Base-by-base conservation (phyloP, 2,888 invertebrate species). In the Diabrotica balteata region DNA sequence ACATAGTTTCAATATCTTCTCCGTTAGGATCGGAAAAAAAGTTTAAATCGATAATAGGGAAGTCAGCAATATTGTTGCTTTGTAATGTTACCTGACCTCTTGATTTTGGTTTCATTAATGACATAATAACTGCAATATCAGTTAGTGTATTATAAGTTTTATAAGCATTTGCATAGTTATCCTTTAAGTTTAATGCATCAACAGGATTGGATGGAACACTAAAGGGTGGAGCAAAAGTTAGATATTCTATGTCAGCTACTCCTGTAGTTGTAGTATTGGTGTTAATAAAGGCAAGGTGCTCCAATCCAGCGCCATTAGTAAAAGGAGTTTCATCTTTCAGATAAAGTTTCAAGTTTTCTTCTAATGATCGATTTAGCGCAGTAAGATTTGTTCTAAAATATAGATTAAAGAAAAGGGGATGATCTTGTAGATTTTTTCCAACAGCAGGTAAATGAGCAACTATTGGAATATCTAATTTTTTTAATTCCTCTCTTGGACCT, bases 351-450 rank as follows among this genome's bases (percentile, higher is more conserved):
- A 68, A 51, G 32, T 65, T 59, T 22, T 68, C 59, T 5, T 44
- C 46, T 10, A 68, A 46, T 1, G 53, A 62, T 5, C 9, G 8
- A 42, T 58, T 42, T 0, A 53, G 11, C 8, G 62, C 58, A 8
- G 60, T 42, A 17, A 58, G 11, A 50, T 66, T 66, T 8, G 62
- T 59, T 45, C 65, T 61, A 47, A 65, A 65, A 8, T 52, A 57
- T 8, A 68, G 51, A 50, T 62, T 59, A 9, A 68, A 17, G 17
- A 67, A 67, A 57, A 62, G 42, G 0, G 68, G 59, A 78, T 94
- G 94, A 80, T 94, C 94, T 81, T 93, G 93, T 0, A 94, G 86
- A 82, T 94, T 94, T 77, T 89, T 88, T 7, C 95, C 95, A 0
- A 95, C 94, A 1, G 89, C 90, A 11, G 62, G 54, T 3, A 93